Conservation (phyloP, 2,888 invertebrate genomes). For the Erebia ligea region DNA sequence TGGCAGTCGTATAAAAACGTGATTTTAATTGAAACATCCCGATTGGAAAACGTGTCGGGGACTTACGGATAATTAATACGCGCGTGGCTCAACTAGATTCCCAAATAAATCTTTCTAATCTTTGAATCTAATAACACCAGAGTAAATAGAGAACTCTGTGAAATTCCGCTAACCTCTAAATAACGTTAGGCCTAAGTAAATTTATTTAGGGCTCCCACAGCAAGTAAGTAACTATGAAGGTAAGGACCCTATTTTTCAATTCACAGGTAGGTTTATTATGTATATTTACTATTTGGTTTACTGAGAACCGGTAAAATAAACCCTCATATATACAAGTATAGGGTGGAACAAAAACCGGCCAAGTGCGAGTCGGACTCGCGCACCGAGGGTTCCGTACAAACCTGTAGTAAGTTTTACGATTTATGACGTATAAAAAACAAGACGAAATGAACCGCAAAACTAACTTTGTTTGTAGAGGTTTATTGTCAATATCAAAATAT, state of each 20-base stretch:
- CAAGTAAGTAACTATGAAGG: background rate
- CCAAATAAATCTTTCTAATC: background rate
- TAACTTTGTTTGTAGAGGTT: too few species aligned
- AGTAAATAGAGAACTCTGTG: background rate
- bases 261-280: background rate
- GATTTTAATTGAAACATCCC: too few species aligned
- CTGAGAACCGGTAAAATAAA: background rate
- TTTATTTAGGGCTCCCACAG: slow-evolving; percentile 1
- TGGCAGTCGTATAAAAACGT: too few species aligned
- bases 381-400: too few species aligned
- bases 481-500: too few species aligned
- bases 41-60: too few species aligned
- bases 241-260: background rate
- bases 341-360: background rate
- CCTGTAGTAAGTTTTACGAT: too few species aligned
- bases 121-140: background rate
- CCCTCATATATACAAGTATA: background rate
- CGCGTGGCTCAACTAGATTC: background rate
- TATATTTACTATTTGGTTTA: background rate
- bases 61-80: too few species aligned
- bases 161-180: slow-evolving; percentile 2
- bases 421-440: too few species aligned
- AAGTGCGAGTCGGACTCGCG: too few species aligned
- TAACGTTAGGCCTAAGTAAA: slow-evolving; percentile 5
- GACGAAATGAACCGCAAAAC: too few species aligned